Evolutionary conservation across 2,797 vertebrate genomes (phyloP).

Genomic region (Sebastolobus altivelis): DNA sequence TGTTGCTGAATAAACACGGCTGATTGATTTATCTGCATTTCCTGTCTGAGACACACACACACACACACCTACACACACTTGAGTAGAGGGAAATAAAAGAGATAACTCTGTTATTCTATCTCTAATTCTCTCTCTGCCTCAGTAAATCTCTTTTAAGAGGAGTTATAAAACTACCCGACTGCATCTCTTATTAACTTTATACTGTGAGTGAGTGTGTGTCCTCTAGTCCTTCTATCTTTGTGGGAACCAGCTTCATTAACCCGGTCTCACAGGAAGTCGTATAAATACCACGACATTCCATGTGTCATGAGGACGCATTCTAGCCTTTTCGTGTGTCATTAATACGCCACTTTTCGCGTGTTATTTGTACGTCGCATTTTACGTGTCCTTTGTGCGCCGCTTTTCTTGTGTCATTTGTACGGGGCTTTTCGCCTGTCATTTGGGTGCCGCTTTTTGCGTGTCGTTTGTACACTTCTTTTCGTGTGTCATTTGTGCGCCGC

Average conservation of each 20-base stretch:
- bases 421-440: too few species aligned
- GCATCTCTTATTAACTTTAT: conserved; percentile 44
- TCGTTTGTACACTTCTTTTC: too few species aligned
- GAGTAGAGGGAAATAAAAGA: conserved; percentile 13
- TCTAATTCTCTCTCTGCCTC: conserved; percentile 32
- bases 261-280: too few species aligned
- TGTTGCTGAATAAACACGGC: conserved; percentile 8
- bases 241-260: neutral
- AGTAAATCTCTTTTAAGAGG: conserved; percentile 61
- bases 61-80: neutral
- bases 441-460: too few species aligned
- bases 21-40: neutral
- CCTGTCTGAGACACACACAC: neutral
- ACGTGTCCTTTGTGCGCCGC: too few species aligned
- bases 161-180: conserved; percentile 48
- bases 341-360: too few species aligned
- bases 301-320: too few species aligned
- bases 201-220: neutral
- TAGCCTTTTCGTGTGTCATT: too few species aligned
- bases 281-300: too few species aligned
- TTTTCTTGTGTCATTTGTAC: too few species aligned
- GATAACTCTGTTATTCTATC: conserved; percentile 34
- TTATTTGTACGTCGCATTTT: too few species aligned
- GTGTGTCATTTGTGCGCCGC: too few species aligned
- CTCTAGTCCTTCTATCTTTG: neutral